These are phyloP conservation scores for Drosophila mayri DNA, from an alignment of 1,140 invertebrate species.

Conservation along the genomic window DNA sequence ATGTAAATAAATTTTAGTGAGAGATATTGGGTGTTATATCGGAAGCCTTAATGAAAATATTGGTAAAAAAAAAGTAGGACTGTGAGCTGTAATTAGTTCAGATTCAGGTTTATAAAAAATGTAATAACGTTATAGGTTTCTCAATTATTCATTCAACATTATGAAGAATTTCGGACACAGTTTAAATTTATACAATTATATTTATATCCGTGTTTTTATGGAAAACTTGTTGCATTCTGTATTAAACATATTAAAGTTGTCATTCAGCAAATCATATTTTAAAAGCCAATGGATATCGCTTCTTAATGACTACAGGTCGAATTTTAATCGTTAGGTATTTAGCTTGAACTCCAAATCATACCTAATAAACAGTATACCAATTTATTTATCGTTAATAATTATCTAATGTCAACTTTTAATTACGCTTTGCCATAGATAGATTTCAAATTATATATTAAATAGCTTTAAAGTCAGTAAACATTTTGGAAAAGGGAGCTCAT, in stretches of 20 bases:
- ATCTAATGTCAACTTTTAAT: background rate
- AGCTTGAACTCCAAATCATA: background rate
- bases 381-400: background rate
- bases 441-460: background rate
- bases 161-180: background rate
- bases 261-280: background rate
- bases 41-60: background rate
- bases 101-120: background rate
- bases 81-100: background rate
- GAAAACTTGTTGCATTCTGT: background rate
- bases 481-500: background rate
- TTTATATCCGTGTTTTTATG: background rate
- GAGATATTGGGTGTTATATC: background rate
- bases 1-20: slow-evolving; percentile 21
- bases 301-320: background rate
- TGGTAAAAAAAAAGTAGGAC: background rate
- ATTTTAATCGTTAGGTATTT: background rate
- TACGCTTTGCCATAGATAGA: background rate
- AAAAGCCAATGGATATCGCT: background rate
- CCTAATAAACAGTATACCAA: background rate
- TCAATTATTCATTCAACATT: background rate
- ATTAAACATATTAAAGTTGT: background rate
- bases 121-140: background rate
- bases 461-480: too few species aligned
- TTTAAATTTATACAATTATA: background rate